Evolutionary conservation across 2,888 invertebrate species (phyloP).

Genomic region (Pocota personata): DNA sequence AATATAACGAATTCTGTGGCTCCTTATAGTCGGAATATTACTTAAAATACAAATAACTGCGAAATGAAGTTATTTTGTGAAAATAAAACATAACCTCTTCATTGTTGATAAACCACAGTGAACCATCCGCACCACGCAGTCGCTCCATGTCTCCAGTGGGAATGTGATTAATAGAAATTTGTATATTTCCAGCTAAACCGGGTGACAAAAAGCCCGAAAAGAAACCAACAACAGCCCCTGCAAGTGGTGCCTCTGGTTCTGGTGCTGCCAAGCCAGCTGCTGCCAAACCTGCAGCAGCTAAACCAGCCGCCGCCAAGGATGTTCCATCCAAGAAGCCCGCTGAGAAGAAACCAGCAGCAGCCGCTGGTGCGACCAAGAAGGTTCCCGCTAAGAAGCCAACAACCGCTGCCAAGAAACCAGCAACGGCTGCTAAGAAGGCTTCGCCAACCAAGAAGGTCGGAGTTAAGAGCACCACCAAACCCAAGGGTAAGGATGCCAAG

Average conservation of each 20-base stretch:
- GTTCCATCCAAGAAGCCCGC: constrained; percentile 77
- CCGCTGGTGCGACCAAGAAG: constrained; percentile 75
- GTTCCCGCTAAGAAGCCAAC: constrained; percentile 77
- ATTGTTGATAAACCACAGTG: constrained; percentile 60
- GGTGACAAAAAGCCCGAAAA: constrained; percentile 85
- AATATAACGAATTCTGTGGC: background rate
- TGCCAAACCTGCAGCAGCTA: constrained; percentile 77
- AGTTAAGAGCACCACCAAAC: constrained; percentile 77
- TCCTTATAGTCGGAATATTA: background rate
- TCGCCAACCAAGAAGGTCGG: constrained; percentile 80
- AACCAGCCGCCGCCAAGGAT: constrained; percentile 76
- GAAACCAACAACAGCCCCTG: constrained; percentile 81
- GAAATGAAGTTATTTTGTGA: background rate
- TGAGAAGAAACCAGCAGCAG: constrained; percentile 80
- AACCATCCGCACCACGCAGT: background rate
- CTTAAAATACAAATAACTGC: background rate
- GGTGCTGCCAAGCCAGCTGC: constrained; percentile 81
- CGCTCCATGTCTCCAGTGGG: background rate
- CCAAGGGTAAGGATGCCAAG: constrained; percentile 80
- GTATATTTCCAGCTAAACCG: constrained; percentile 83
- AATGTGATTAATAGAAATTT: background rate
- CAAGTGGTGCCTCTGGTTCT: constrained; percentile 80
- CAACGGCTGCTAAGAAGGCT: constrained; percentile 80
- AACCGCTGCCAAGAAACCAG: constrained; percentile 79
- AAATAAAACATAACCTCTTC: constrained; percentile 39